A percentile compares a stretch with the other conserved stretches of the same genome.
These are phyloP conservation scores for Zeugodacus cucurbitae DNA, from an alignment of 1,140 invertebrate genomes.

Conservation along the genomic window DNA sequence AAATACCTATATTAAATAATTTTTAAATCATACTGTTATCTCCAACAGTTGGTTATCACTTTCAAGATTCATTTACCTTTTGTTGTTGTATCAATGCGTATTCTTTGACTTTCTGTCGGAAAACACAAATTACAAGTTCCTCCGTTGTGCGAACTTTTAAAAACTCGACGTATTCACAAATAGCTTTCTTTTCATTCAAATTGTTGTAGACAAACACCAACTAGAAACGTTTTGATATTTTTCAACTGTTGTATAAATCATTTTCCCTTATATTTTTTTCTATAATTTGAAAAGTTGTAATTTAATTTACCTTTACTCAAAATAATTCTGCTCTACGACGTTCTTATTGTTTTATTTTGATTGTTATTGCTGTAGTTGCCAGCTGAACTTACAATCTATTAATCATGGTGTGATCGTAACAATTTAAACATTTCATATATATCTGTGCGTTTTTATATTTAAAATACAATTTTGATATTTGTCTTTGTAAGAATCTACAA, in stretches of 20 bases:
- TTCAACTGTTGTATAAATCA: neutral
- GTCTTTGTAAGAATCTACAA: too few relatives aligned
- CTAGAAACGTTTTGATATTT: neutral
- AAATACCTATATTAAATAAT: neutral
- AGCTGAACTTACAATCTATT: neutral
- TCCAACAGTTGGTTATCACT: neutral
- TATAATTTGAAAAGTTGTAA: neutral
- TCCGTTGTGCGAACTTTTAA: neutral
- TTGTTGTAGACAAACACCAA: neutral
- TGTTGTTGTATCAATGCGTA: neutral
- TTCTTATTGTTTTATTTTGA: constrained; percentile 17
- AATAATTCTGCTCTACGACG: neutral
- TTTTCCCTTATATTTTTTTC: neutral
- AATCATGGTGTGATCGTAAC: too few relatives aligned
- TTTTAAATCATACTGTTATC: neutral
- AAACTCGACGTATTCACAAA: neutral
- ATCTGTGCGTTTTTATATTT: too few relatives aligned
- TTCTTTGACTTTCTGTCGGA: neutral
- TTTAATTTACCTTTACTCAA: neutral
- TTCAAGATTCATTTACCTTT: constrained; percentile 1
- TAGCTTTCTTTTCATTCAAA: neutral
- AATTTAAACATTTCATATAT: too few relatives aligned
- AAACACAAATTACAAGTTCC: neutral
- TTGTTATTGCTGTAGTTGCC: neutral
- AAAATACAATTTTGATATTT: too few relatives aligned